These are phyloP conservation scores for Nematostella vectensis DNA, from an alignment of 92 coral and sea anemone genomes.

Conservation along the genomic window DNA sequence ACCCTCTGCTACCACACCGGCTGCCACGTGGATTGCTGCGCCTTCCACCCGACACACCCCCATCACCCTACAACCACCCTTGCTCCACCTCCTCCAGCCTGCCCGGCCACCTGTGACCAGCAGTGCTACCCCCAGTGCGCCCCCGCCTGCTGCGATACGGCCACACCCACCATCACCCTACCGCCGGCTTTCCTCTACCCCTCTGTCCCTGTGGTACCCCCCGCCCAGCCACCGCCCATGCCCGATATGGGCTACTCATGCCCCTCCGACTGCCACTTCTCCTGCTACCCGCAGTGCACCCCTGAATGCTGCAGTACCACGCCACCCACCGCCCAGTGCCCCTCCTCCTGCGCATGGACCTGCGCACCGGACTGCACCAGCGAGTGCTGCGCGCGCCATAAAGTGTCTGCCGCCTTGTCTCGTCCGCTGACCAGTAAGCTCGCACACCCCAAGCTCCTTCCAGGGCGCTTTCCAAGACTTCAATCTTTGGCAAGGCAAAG, in stretches of 20 bases:
- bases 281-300: conserved; percentile 55
- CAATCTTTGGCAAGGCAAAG: neutral
- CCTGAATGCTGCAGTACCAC: conserved; percentile 55
- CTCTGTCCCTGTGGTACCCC: conserved; percentile 7
- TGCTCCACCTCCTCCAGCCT: conserved; percentile 16
- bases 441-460: neutral
- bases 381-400: conserved; percentile 41
- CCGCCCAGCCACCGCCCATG: conserved; percentile 4
- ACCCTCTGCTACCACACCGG: conserved; percentile 46
- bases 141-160: neutral
- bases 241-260: conserved; percentile 21
- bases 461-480: neutral
- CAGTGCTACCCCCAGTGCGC: neutral
- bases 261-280: conserved; percentile 42
- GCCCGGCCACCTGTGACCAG: conserved; percentile 39
- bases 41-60: conserved; percentile 24
- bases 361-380: conserved; percentile 59
- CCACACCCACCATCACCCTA: neutral
- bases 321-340: conserved; percentile 31
- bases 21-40: conserved; percentile 54
- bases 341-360: conserved; percentile 38
- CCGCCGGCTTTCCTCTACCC: neutral
- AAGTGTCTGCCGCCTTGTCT: conserved; percentile 4
- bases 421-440: neutral
- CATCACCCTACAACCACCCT: neutral